Percentiles rank a stretch among this genome's conserved stretches.
Evolutionary conservation across 2,888 invertebrate species (phyloP).

Genomic region (Anthophora plumipes): DNA sequence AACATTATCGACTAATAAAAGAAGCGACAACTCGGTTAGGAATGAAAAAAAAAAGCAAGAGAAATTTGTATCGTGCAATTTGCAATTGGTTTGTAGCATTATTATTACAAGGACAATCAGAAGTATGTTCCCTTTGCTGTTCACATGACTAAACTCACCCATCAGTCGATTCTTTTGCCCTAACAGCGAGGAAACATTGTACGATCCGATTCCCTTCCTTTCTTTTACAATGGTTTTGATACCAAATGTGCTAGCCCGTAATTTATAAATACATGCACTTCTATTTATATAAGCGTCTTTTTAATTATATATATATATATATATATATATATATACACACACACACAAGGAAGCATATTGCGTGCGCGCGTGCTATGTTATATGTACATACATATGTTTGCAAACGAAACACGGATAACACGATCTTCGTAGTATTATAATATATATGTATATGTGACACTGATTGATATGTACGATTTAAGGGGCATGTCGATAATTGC

Average conservation of each 20-base stretch:
- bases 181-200: constrained; percentile 13
- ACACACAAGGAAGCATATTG: too few relatives aligned
- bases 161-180: not conserved
- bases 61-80: constrained; percentile 1
- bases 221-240: constrained; percentile 79
- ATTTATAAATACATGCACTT: constrained; percentile 69
- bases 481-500: constrained; percentile 72
- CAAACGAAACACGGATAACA: constrained; percentile 69
- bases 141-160: constrained; percentile 4
- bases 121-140: not conserved
- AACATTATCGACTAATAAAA: not conserved
- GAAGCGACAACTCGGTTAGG: not conserved
- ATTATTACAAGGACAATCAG: not conserved
- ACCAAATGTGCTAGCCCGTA: constrained; percentile 80
- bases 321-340: constrained; percentile 69
- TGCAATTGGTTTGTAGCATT: not conserved
- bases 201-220: constrained; percentile 54
- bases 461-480: constrained; percentile 72
- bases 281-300: constrained; percentile 77
- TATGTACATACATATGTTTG: constrained; percentile 57
- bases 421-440: constrained; percentile 74
- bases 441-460: constrained; percentile 70
- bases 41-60: not conserved
- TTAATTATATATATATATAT: constrained; percentile 72
- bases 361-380: constrained; percentile 60